Base-by-base conservation (phyloP, 2,797 vertebrate genomes). In the Notoglanidium macrostoma region DNA sequence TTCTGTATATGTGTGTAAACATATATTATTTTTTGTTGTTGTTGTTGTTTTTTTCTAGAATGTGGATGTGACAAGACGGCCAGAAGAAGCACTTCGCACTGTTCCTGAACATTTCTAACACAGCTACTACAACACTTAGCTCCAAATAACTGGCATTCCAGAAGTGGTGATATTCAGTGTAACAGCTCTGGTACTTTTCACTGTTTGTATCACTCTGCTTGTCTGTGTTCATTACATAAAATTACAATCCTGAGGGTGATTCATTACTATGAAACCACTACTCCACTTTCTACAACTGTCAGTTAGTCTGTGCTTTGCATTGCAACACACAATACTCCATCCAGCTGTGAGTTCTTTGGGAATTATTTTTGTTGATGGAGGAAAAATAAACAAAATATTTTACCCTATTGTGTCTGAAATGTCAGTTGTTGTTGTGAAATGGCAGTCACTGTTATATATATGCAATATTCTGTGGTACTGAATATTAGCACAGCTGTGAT, bases 21-120 rank as follows among this genome's bases (percentile, higher is more conserved):
- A 1, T 46, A 32, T 19, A 2, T 68, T 83, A n/a, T 59, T 40
- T 5, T 85, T 19, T 73, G 65, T 9, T 3, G 0, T 19, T 87
- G 26, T 86, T 11, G 51, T 29, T 29, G 88, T 40, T 90, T 19
- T 89, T 65, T 87, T 77, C 19, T 90, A 96, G 96, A 97, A 97
- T 46, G 95, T 97, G 7, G 93, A 94, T 59, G 55, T 96, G 59
- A 94, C 91, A 86, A 93, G 96, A 89, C 93, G 96, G 46, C 88
- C 95, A 1, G 93, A 95, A 0, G 97, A 97, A 73, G 96, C 96
- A 19, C 92, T 97, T 90, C 91, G 91, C 89, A 97, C 96, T 0
- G 94, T 95, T 65, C 95, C 94, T 67, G 94, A 94, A 29, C 95
- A 96, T 91, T 89, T 93, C 49, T 95, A 87, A 95, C 49, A 32